Base-by-base conservation (phyloP, 2,113 vertebrate species). In the Xenopus laevis region DNA sequence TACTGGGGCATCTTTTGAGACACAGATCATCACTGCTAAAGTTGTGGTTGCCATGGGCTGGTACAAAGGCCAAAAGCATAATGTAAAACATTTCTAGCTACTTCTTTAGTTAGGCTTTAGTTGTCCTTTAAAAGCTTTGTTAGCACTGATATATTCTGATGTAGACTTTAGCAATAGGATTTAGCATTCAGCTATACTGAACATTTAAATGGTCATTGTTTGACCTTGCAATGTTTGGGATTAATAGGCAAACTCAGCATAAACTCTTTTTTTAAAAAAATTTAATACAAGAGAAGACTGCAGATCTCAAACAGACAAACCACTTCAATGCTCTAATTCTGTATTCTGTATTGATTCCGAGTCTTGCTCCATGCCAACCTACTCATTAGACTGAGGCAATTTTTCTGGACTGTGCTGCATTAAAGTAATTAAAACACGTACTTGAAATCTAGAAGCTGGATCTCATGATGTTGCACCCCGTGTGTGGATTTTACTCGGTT, bases 401-500 rank as follows among this genome's bases (percentile, higher is more conserved):
- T 8, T 57, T 64, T n/a, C 66, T 77, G 23, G 30, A 27, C 33
- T n/a, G 18, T 52, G 58, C 71, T 73, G 57, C 75, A 85, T 78
- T 82, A 83, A 75, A 58, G 64, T 65, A 80, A 82, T 81, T 79
- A 76, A 86, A 86, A 88, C 68, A 84, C 89, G 83, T 86, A 94
- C 92, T 87, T 94, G 82, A 87, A 84, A 80, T 94, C 89, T 82
- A 93, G 83, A 80, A 88, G 79, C 61, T 91, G 85, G 71, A 94
- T 72, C 82, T 92, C 81, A 0, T 83, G 85, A 1, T 77, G 88
- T 71, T 91, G 84, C 63, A 93, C 85, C 79, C 85, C 86, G 65
- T 86, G 82, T 77, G 84, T 66, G 67, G 79, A 81, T 80, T 86
- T 92, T 79, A 91, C 81, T 72, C 81, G 79, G 50, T 82, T 87